Percentiles rank a stretch among this genome's conserved stretches.
These are phyloP conservation scores for Anguilla japonica DNA, from an alignment of 2,113 vertebrate species.

Conservation along the genomic window DNA sequence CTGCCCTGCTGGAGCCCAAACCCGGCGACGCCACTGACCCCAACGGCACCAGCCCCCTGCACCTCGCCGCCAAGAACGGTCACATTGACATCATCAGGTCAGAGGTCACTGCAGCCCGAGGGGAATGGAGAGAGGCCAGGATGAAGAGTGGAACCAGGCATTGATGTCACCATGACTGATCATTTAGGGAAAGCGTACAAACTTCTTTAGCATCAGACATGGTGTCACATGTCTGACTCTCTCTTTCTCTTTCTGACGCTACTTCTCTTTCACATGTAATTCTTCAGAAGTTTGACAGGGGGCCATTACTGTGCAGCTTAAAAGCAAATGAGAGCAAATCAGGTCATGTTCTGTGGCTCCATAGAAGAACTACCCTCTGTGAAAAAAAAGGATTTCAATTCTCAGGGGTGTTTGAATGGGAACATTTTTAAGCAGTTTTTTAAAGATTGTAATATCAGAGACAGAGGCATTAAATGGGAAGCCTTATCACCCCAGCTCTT, in stretches of 20 bases:
- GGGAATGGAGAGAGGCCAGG: not conserved
- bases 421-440: not conserved
- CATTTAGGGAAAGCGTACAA: not conserved
- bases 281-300: not conserved
- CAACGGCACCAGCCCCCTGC: slow-evolving; percentile 92
- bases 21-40: slow-evolving; percentile 82
- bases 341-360: not conserved
- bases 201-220: not conserved
- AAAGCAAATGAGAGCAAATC: not conserved
- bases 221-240: not conserved
- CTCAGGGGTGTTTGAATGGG: slow-evolving; percentile 4
- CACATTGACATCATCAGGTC: slow-evolving; percentile 98
- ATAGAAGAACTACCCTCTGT: not conserved
- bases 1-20: slow-evolving; percentile 89
- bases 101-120: slow-evolving; percentile 17
- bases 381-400: not conserved
- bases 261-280: not conserved
- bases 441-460: not conserved
- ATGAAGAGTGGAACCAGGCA: not conserved
- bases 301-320: not conserved
- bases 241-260: not conserved
- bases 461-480: not conserved
- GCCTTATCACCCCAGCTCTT: slow-evolving; percentile 5
- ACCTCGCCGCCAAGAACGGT: slow-evolving; percentile 95
- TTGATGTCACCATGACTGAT: not conserved